phyloP scores from a whole-genome alignment of 2,797 vertebrate species.

The Gallinago stenura region DNA sequence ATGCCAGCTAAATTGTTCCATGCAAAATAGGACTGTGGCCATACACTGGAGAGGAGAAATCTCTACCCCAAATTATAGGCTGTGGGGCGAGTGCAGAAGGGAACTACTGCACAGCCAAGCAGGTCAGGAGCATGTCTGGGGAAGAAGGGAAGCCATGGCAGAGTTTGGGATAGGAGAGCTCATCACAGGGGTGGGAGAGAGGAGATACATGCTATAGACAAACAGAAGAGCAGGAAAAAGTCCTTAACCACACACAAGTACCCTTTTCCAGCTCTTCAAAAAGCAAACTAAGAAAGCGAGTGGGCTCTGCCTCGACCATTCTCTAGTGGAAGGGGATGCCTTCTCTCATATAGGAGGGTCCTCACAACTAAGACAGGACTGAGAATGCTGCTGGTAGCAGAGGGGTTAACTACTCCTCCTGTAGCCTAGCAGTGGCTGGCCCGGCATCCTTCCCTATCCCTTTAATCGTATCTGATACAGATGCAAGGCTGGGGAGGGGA shows the following conservation, averaged over 20 bases:
- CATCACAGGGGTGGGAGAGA: neutral
- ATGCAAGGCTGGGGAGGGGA: slow-evolving; percentile 63
- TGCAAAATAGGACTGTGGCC: neutral
- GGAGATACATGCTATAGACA: neutral
- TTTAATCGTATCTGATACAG: slow-evolving; percentile 87
- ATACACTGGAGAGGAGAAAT: neutral
- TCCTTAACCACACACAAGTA: neutral
- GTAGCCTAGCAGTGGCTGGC: slow-evolving; percentile 47
- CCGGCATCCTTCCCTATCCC: slow-evolving; percentile 69
- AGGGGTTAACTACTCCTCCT: slow-evolving; percentile 74
- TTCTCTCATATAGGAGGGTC: neutral
- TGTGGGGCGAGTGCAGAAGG: neutral
- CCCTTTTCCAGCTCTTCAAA: neutral
- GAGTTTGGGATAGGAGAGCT: neutral
- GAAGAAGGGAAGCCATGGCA: neutral
- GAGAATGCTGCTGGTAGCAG: slow-evolving; percentile 8
- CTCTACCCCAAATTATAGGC: neutral
- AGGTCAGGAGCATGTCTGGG: neutral
- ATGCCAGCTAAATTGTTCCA: neutral
- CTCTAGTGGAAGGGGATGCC: neutral
- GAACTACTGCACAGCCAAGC: neutral
- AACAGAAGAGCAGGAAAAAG: neutral
- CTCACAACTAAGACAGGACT: neutral
- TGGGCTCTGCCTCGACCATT: neutral
- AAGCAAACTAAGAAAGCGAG: neutral